phyloP scores from a whole-genome alignment of 2,888 invertebrate species.

The Orthosia incerta region DNA sequence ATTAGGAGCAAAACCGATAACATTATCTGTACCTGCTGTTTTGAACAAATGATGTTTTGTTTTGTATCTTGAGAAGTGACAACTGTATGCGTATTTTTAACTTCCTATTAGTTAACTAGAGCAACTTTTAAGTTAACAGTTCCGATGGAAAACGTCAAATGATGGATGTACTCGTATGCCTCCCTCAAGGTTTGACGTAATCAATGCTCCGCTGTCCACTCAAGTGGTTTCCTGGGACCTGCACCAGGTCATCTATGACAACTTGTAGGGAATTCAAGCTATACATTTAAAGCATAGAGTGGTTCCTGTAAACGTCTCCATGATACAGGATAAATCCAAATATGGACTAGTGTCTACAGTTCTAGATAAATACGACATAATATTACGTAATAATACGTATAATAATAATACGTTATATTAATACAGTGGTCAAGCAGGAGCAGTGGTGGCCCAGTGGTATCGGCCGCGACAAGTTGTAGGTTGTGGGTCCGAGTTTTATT shows the following conservation, averaged over 20 bases:
- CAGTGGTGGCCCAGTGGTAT: too few relatives aligned
- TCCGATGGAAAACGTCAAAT: too few relatives aligned
- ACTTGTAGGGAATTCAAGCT: background rate
- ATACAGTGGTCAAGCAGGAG: too few relatives aligned
- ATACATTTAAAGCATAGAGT: background rate
- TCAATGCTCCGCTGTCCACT: background rate
- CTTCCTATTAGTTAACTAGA: too few relatives aligned
- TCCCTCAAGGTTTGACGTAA: background rate
- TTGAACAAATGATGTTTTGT: background rate
- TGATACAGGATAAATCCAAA: background rate
- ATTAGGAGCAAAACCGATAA: constrained; percentile 36
- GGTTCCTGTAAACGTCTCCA: too few relatives aligned
- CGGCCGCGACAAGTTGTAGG: too few relatives aligned
- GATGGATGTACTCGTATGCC: too few relatives aligned
- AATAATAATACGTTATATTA: too few relatives aligned
- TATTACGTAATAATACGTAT: too few relatives aligned
- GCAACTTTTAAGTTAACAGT: too few relatives aligned
- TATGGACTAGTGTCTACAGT: background rate
- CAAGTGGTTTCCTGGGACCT: background rate
- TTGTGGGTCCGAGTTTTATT: too few relatives aligned
- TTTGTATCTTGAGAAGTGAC: background rate
- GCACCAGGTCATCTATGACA: background rate
- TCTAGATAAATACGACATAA: too few relatives aligned
- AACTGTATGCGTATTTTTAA: background rate
- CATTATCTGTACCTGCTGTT: constrained; percentile 17